Percentiles rank a stretch among this genome's conserved stretches.
Evolutionary conservation across 2,888 invertebrate genomes (phyloP).

Genomic region (Drosophila tripunctata): DNA sequence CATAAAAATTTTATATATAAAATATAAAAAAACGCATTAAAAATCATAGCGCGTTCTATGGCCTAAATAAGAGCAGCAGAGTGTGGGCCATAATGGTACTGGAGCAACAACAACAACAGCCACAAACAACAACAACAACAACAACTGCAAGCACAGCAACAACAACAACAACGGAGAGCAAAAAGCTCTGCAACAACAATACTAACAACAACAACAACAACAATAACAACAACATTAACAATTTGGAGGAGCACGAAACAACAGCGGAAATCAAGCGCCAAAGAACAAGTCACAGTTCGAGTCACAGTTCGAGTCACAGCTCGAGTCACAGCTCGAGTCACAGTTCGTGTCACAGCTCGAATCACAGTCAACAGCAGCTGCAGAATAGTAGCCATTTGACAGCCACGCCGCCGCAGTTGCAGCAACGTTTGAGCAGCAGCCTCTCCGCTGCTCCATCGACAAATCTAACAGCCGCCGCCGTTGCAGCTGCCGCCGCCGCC

Average conservation of each 20-base stretch:
- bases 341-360: slow-evolving; percentile 14
- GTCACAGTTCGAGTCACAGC: slow-evolving; percentile 27
- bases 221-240: slow-evolving; percentile 39
- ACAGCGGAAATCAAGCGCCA: slow-evolving; percentile 37
- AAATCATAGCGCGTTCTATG: slow-evolving; percentile 40
- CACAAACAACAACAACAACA: slow-evolving; percentile 37
- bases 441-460: slow-evolving; percentile 19
- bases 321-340: slow-evolving; percentile 23
- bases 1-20: background rate
- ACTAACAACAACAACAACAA: slow-evolving; percentile 40
- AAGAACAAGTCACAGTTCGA: slow-evolving; percentile 43
- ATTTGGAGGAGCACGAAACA: slow-evolving; percentile 40
- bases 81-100: slow-evolving; percentile 79
- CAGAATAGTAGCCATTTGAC: slow-evolving; percentile 37
- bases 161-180: slow-evolving; percentile 17
- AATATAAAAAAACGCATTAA: background rate
- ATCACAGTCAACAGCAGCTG: slow-evolving; percentile 25
- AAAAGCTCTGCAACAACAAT: slow-evolving; percentile 26
- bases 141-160: slow-evolving; percentile 26
- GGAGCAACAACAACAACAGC: slow-evolving; percentile 75
- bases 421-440: slow-evolving; percentile 42
- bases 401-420: slow-evolving; percentile 50
- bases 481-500: slow-evolving; percentile 14
- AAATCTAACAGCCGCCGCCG: slow-evolving; percentile 17
- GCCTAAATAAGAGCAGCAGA: slow-evolving; percentile 43